These are phyloP conservation scores for Mobula hypostoma DNA, from an alignment of 2,113 vertebrate species.

Conservation along the genomic window DNA sequence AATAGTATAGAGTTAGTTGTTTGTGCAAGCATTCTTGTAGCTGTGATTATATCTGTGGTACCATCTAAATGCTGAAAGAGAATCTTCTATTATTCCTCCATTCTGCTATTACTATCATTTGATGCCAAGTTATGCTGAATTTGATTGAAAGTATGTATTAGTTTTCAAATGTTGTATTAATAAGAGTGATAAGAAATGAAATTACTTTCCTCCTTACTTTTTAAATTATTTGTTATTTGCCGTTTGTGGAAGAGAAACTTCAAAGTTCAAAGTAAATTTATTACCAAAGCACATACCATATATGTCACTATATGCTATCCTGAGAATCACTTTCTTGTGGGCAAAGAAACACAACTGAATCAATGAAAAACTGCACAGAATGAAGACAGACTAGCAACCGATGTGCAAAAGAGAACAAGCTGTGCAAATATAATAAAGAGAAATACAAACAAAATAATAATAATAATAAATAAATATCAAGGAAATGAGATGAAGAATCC, in stretches of 20 bases:
- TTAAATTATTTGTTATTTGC: neutral
- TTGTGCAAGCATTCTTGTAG: neutral
- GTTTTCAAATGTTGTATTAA: neutral
- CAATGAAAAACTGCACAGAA: no score
- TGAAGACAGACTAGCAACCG: no score
- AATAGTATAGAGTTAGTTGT: neutral
- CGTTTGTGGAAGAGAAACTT: neutral
- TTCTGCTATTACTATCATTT: neutral
- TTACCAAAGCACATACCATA: no score
- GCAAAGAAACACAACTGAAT: no score
- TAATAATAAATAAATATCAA: no score
- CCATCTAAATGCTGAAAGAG: neutral
- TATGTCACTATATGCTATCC: no score
- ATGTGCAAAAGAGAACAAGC: no score
- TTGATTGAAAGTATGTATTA: neutral
- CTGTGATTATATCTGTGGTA: neutral
- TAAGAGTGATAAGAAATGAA: neutral
- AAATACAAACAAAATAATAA: no score
- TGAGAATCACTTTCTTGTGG: no score
- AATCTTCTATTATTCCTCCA: neutral
- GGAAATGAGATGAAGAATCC: no score
- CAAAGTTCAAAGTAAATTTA: no score
- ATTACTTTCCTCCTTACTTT: neutral
- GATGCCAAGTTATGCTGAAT: neutral
- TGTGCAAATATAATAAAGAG: no score